Conservation (phyloP, 2,113 vertebrate species). For the Rhombomys opimus region DNA sequence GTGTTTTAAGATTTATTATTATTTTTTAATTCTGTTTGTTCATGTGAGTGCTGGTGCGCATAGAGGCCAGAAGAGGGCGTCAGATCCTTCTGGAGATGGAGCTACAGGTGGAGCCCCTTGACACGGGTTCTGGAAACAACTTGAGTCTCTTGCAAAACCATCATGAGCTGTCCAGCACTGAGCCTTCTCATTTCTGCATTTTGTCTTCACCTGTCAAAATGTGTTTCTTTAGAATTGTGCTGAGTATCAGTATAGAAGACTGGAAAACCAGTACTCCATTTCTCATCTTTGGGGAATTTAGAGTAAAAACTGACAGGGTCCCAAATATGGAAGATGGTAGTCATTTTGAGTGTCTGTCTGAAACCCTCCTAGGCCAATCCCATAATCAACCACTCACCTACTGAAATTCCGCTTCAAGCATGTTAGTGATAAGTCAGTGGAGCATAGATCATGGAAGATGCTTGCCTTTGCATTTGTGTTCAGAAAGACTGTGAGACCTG, state of each 20-base stretch:
- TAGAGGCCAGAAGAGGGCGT: neutral
- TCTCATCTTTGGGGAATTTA: neutral
- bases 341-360: neutral
- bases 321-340: neutral
- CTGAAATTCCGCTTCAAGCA: neutral
- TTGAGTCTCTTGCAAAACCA: neutral
- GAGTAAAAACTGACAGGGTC: neutral
- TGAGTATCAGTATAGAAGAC: slow-evolving; percentile 45
- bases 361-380: neutral
- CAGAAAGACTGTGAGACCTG: neutral
- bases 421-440: neutral
- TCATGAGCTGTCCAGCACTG: neutral
- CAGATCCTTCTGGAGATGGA: neutral
- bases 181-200: neutral
- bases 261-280: neutral
- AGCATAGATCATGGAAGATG: too few relatives aligned
- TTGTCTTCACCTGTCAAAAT: slow-evolving; percentile 58
- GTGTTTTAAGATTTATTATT: neutral
- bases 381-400: neutral
- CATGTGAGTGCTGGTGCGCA: neutral
- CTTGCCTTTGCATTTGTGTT: neutral
- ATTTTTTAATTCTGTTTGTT: neutral
- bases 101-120: too few relatives aligned
- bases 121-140: neutral
- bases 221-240: slow-evolving; percentile 46